A percentile compares a stretch with the other conserved stretches of the same genome.
Evolutionary conservation across 2,113 vertebrate genomes (phyloP).

Genomic region (Vulpes lagopus): DNA sequence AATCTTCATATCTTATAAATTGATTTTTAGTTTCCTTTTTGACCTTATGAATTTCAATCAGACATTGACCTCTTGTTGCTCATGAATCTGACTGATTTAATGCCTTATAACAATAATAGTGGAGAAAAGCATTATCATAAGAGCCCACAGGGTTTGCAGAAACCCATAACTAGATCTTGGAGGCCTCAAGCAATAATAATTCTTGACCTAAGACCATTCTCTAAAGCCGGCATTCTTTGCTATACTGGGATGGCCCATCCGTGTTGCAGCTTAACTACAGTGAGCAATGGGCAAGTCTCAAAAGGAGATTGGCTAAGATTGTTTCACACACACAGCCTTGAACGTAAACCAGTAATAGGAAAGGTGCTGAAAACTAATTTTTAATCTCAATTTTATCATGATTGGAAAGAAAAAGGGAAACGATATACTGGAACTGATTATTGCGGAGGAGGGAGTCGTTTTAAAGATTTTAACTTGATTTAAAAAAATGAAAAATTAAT

Average conservation of each 20-base stretch:
- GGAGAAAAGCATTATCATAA: constrained; percentile 89
- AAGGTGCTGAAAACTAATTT: constrained; percentile 67
- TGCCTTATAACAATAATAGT: constrained; percentile 90
- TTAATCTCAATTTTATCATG: constrained; percentile 74
- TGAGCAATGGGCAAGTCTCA: constrained; percentile 68
- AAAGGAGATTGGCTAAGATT: constrained; percentile 58
- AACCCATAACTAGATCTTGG: constrained; percentile 88
- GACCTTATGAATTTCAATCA: constrained; percentile 95
- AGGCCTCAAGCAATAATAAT: constrained; percentile 88
- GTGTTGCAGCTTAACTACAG: constrained; percentile 48
- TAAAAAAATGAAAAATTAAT: constrained; percentile 80
- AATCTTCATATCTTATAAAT: constrained; percentile 94
- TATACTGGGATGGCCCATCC: constrained; percentile 69
- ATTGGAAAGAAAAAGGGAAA: constrained; percentile 74
- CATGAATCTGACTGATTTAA: constrained; percentile 93
- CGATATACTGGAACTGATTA: constrained; percentile 40
- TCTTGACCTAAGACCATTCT: constrained; percentile 87
- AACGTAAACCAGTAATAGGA: constrained; percentile 56
- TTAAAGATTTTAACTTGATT: constrained; percentile 63
- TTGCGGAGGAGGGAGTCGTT: constrained; percentile 58
- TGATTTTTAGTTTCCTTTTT: constrained; percentile 94
- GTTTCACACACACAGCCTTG: constrained; percentile 68
- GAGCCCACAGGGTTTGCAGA: constrained; percentile 88
- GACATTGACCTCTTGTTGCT: constrained; percentile 91
- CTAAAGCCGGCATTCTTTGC: constrained; percentile 81